Base-by-base conservation (phyloP, 2,797 vertebrate genomes). In the Sphaeramia orbicularis region DNA sequence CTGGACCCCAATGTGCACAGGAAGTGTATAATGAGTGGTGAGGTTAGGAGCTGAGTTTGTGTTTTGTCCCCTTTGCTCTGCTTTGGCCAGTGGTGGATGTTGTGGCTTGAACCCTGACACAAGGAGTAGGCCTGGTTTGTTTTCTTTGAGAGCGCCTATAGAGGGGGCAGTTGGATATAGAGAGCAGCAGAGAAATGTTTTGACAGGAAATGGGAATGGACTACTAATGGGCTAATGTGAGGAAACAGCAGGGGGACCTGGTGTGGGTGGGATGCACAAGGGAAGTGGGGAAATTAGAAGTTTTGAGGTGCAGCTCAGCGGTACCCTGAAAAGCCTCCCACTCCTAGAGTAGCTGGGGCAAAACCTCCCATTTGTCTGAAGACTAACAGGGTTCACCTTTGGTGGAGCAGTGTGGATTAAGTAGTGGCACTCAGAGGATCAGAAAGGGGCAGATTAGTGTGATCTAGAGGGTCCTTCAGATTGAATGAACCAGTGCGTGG, bases 371-470 rank as follows among this genome's bases (percentile, higher is more conserved):
- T 92, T 92, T 88, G 76, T 90, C 86, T 85, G 74, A 38, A 68
- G 66, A 37, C 86, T 91, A 91, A 91, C 87, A 85, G 76, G 81
- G 78, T 85, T 89, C 89, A 89, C 89, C 89, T 92, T 89, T 89
- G 81, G 66, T 86, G 77, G 73, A 77, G 75, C 38, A 59, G 80
- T 68, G 64, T 71, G 70, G 84, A 90, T 90, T 84, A 89, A 91
- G 80, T 79, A 75, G 80, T 60, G 65, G 65, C 65, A 81, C 79
- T 84, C 59, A 76, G 54, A 71, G 65, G 80, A 85, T 89, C 79
- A 87, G 64, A 71, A 87, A 67, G 63, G 75, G 81, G 35, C 72
- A 87, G 82, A 89, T 90, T 86, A 86, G 66, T n/a, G 73, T 82
- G 86, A 91, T 87, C 85, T 81, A 89, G 71, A 75, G 69, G 55